Evolutionary conservation across 2,797 vertebrate species (phyloP).

Genomic region (Allobates femoralis): DNA sequence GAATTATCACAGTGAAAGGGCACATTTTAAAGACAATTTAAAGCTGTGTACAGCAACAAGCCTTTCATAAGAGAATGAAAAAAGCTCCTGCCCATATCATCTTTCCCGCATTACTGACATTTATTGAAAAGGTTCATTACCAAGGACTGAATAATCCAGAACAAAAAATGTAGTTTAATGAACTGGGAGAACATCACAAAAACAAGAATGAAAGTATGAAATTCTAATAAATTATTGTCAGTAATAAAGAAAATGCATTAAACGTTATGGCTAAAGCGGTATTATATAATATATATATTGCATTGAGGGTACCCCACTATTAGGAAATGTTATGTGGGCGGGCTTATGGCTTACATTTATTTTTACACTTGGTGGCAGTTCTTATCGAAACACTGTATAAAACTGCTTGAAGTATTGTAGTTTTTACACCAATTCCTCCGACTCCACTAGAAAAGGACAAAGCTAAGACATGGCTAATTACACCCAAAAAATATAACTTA

Average conservation of each 20-base stretch:
- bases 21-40: conserved; percentile 48
- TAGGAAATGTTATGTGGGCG: too few relatives aligned
- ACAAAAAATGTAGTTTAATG: background rate
- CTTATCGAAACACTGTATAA: too few relatives aligned
- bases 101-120: conserved; percentile 26
- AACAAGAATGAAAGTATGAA: background rate
- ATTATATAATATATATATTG: too few relatives aligned
- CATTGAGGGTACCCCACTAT: too few relatives aligned
- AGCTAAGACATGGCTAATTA: too few relatives aligned
- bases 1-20: conserved; percentile 33
- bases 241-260: background rate
- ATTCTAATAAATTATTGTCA: background rate
- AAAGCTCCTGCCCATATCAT: background rate
- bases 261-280: too few relatives aligned
- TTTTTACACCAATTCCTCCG: too few relatives aligned
- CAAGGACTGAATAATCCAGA: background rate
- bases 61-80: conserved; percentile 24
- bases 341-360: too few relatives aligned
- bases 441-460: too few relatives aligned
- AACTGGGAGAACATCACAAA: background rate
- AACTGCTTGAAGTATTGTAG: too few relatives aligned
- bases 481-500: too few relatives aligned
- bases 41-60: conserved; percentile 43
- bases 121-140: conserved; percentile 32
- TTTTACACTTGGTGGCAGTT: too few relatives aligned